Evolutionary conservation across 1,140 invertebrate genomes (phyloP).

Genomic region (Pogonus chalceus): DNA sequence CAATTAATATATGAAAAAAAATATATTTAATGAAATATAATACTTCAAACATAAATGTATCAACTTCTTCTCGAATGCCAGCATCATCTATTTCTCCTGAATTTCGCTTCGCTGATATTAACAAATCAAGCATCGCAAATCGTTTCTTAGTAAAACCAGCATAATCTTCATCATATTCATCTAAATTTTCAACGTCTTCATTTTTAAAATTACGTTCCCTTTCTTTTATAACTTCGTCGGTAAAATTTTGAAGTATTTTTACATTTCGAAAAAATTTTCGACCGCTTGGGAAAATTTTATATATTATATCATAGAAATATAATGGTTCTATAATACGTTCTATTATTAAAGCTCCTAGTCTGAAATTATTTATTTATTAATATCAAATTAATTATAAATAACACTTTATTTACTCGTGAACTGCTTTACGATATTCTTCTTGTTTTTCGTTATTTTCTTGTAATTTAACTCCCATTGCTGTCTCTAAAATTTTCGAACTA

Average conservation of each 20-base stretch:
- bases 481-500: neutral
- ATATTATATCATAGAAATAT: slow-evolving; percentile 45
- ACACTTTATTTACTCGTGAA: too few relatives aligned
- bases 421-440: neutral
- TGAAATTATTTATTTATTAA: neutral
- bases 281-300: slow-evolving; percentile 36
- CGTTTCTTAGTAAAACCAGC: slow-evolving; percentile 31
- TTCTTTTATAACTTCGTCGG: slow-evolving; percentile 31
- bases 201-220: neutral
- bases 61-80: slow-evolving; percentile 63
- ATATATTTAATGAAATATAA: neutral
- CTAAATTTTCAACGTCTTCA: slow-evolving; percentile 1
- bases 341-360: neutral
- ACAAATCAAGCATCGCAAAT: slow-evolving; percentile 58
- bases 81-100: slow-evolving; percentile 41
- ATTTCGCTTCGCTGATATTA: slow-evolving; percentile 45
- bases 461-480: slow-evolving; percentile 8
- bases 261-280: slow-evolving; percentile 39
- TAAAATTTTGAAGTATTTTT: slow-evolving; percentile 51
- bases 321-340: slow-evolving; percentile 47
- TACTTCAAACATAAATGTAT: slow-evolving; percentile 59
- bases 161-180: slow-evolving; percentile 4
- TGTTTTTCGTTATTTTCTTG: neutral
- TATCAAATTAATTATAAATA: too few relatives aligned
- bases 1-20: neutral